Percentiles rank a stretch among this genome's conserved stretches.
These are phyloP conservation scores for Pavo muticus DNA, from an alignment of 2,113 vertebrate species.

Conservation along the genomic window DNA sequence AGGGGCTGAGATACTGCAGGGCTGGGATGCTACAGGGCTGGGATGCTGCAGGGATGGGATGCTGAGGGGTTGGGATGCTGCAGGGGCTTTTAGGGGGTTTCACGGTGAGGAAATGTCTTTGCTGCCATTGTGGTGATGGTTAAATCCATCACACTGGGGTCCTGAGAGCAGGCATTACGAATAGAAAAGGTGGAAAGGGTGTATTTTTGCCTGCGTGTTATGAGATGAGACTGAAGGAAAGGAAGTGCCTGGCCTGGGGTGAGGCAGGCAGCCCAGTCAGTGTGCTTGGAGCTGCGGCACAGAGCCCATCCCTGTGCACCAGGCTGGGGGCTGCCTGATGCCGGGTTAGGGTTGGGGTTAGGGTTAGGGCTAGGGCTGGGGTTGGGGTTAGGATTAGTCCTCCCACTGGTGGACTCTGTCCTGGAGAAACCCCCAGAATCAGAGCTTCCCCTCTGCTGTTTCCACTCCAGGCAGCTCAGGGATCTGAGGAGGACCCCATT, in stretches of 20 bases:
- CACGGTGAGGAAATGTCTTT: neutral
- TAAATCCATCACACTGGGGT: neutral
- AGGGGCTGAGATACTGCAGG: no score
- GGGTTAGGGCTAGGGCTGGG: no score
- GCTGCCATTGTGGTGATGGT: rapidly evolving
- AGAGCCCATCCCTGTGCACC: rapidly evolving
- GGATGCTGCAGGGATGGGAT: neutral
- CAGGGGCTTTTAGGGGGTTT: neutral
- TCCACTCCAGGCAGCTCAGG: rapidly evolving
- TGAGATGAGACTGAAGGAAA: neutral
- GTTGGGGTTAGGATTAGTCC: no score
- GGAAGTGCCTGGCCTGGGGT: neutral
- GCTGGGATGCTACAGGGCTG: neutral
- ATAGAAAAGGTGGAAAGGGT: neutral
- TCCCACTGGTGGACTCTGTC: neutral
- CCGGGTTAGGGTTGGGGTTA: no score
- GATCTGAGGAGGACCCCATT: neutral
- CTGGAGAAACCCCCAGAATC: neutral
- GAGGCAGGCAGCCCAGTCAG: no score
- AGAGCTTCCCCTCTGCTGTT: neutral
- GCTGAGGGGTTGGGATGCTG: no score
- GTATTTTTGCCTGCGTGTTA: neutral
- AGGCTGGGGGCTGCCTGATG: neutral
- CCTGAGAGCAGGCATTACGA: rapidly evolving
- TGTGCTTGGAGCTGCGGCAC: neutral